Evolutionary conservation across 2,113 vertebrate genomes (phyloP), one percentile per base, ranked within the genome.

Genomic region (Campylomormyrus tamandua): DNA sequence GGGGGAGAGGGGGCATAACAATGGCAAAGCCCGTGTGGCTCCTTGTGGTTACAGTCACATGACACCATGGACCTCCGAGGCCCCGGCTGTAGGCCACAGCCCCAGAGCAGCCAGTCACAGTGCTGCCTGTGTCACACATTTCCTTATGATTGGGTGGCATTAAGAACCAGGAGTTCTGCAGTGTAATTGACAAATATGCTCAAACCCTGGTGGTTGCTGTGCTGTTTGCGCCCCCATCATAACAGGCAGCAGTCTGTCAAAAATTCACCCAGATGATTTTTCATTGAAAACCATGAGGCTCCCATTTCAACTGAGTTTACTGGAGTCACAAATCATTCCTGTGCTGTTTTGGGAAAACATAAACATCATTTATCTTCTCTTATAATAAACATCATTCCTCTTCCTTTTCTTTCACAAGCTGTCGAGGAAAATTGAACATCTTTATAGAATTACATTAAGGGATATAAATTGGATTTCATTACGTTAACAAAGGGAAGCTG

Each of bases 321-420:
- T 35, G 5, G 31, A 80, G 74, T 10, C 39, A n/a, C 45, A 17
- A 46, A 45, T 83, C 39, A 46, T 45, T 3, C 39, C 39, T 48
- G 42, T 9, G 39, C 21, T 84, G 42, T 48, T 46, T 84, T 84
- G 11, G 35, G 17, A 84, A 10, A 84, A 48, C n/a, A 19, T 84
- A 84, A 84, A 84, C 42, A 84, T 48, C 83, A 46, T 84, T 84
- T 84, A 45, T 48, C 39, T 84, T 48, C 19, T 48, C 42, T 48
- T 48, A 84, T 48, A 84, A 48, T 84, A 84, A 84, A 84, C 83
- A 84, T 48, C 8, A 45, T 84, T 84, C 39, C 83, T 84, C 45
- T 84, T 84, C 83, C 83, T 84, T 46, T n/a, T n/a, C 45, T 84
- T 84, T 45, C 83, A 84, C 19, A 46, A 24, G 39, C 83, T n/a